Conservation (phyloP, 2,113 vertebrate species). For the Aix galericulata region DNA sequence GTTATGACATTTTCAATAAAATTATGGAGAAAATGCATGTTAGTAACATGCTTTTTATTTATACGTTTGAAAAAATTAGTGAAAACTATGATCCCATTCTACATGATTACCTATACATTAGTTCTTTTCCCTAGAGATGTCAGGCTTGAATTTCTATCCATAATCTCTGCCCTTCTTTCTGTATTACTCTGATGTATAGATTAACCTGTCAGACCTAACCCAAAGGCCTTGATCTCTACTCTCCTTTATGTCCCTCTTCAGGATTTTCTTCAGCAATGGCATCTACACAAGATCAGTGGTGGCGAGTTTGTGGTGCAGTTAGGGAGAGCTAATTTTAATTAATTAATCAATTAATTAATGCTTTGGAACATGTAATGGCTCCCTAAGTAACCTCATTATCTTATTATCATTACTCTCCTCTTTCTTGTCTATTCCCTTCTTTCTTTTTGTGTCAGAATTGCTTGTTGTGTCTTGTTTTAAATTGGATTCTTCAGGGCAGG, state of each 20-base stretch:
- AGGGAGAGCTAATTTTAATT: slow-evolving; percentile 38
- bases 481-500: slow-evolving; percentile 19
- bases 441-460: slow-evolving; percentile 15
- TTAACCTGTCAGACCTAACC: slow-evolving; percentile 26
- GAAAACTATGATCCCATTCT: not conserved
- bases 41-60: not conserved
- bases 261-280: not conserved
- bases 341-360: slow-evolving; percentile 60
- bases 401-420: slow-evolving; percentile 34
- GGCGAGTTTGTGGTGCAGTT: not conserved
- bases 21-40: not conserved
- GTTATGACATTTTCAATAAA: not conserved
- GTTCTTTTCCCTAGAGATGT: not conserved
- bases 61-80: not conserved
- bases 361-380: slow-evolving; percentile 36
- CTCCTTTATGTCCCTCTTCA: not conserved
- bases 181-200: slow-evolving; percentile 8
- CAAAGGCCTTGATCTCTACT: not conserved
- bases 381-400: slow-evolving; percentile 51
- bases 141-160: not conserved
- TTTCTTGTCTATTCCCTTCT: slow-evolving; percentile 27
- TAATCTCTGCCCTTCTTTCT: not conserved
- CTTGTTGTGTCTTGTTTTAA: slow-evolving; percentile 10
- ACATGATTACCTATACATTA: not conserved
- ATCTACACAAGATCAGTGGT: not conserved